phyloP scores from a whole-genome alignment of 2,888 invertebrate species.

The Lutraria lutraria region DNA sequence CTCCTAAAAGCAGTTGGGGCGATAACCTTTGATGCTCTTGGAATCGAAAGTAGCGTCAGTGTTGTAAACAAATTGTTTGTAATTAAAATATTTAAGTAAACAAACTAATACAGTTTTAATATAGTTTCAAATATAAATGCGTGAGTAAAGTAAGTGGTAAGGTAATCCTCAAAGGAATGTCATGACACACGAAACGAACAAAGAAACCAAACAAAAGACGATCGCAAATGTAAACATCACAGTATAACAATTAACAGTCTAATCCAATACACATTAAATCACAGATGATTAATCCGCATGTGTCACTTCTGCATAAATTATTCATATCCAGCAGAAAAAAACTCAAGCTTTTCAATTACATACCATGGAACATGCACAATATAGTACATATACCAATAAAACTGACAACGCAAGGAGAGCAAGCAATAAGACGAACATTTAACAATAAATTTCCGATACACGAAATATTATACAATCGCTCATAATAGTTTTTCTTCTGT shows the following conservation, averaged over 20 bases:
- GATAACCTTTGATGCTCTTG: too few relatives aligned
- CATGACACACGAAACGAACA: too few relatives aligned
- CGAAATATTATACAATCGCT: conserved; percentile 16
- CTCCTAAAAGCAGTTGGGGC: too few relatives aligned
- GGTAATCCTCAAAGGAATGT: too few relatives aligned
- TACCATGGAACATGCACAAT: background rate
- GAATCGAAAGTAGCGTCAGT: too few relatives aligned
- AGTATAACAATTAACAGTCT: background rate
- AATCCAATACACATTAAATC: background rate
- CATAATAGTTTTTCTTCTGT: background rate
- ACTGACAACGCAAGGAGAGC: background rate
- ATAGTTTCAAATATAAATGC: too few relatives aligned
- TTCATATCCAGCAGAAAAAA: background rate
- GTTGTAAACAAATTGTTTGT: too few relatives aligned
- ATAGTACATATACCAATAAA: background rate
- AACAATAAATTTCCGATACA: conserved; percentile 19
- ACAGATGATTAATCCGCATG: background rate
- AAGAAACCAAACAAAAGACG: too few relatives aligned
- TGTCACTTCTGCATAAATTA: background rate
- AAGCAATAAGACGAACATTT: background rate
- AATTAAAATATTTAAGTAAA: too few relatives aligned
- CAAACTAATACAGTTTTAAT: too few relatives aligned
- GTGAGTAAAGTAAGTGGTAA: too few relatives aligned
- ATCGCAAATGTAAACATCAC: too few relatives aligned
- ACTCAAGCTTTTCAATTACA: background rate